Evolutionary conservation across 2,113 vertebrate genomes (phyloP).

Genomic region (Nannobrachium achirus): DNA sequence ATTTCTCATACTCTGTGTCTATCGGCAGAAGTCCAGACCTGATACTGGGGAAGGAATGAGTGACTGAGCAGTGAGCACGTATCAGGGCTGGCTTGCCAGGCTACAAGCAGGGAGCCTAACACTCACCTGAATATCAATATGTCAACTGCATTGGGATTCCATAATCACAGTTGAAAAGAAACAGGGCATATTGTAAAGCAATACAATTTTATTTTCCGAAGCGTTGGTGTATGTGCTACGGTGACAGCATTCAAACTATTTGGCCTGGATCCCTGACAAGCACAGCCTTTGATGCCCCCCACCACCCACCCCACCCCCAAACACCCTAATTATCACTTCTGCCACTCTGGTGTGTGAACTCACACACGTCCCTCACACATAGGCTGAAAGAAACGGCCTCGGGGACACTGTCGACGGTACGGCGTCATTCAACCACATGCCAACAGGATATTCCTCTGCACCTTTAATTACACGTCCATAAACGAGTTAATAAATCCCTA

Average conservation of each 20-base stretch:
- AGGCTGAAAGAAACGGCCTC: constrained; percentile 63
- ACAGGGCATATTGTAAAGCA: constrained; percentile 17
- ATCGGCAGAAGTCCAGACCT: no score
- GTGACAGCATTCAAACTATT: constrained; percentile 66
- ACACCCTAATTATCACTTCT: constrained; percentile 75
- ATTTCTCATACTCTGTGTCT: no score
- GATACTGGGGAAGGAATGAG: no score
- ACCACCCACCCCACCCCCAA: constrained; percentile 67
- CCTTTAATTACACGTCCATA: constrained; percentile 27
- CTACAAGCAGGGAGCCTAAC: neutral
- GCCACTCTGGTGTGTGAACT: constrained; percentile 53
- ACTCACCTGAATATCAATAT: no score
- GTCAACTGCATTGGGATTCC: neutral
- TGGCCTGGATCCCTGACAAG: constrained; percentile 57
- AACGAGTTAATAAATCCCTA: neutral
- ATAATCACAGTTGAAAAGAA: constrained; percentile 19
- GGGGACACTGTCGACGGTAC: constrained; percentile 50
- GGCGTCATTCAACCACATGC: constrained; percentile 53
- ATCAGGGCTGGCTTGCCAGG: no score
- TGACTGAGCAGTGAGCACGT: no score
- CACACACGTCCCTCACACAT: constrained; percentile 53
- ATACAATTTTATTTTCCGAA: constrained; percentile 37
- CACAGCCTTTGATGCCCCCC: constrained; percentile 66
- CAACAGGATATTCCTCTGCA: constrained; percentile 45
- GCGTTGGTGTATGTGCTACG: constrained; percentile 41